A percentile compares a stretch with the other conserved stretches of the same genome.
Evolutionary conservation across 53 echinoderm and acorn worm species (phyloP).

Genomic region (Holothuria leucospilota): DNA sequence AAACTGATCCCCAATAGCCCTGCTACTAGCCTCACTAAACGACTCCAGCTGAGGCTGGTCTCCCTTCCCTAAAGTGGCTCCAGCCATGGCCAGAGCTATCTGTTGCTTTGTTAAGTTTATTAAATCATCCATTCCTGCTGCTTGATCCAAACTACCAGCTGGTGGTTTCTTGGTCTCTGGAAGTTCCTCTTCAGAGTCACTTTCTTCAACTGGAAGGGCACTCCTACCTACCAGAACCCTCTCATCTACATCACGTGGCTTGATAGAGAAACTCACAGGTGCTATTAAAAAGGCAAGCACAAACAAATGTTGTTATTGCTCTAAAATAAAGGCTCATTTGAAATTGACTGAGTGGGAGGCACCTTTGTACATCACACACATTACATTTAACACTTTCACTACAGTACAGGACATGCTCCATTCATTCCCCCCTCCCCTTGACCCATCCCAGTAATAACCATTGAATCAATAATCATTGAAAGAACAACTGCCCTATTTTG

Average conservation of each 20-base stretch:
- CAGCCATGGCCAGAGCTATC: constrained; percentile 42
- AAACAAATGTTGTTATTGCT: background rate
- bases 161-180: constrained; percentile 40
- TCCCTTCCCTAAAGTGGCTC: background rate
- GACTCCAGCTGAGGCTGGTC: background rate
- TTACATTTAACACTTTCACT: too few species aligned
- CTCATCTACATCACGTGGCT: constrained; percentile 77
- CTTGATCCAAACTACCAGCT: constrained; percentile 29
- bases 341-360: too few species aligned
- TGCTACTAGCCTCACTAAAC: background rate
- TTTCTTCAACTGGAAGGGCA: constrained; percentile 87
- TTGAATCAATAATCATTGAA: too few species aligned
- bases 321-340: too few species aligned
- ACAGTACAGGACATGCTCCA: too few species aligned
- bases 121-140: constrained; percentile 32
- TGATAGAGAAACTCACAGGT: constrained; percentile 97
- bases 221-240: constrained; percentile 78
- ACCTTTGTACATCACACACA: too few species aligned
- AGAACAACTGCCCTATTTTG: too few species aligned
- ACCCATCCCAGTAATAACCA: too few species aligned
- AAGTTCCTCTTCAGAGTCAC: constrained; percentile 76
- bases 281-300: constrained; percentile 34
- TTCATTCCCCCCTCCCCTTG: too few species aligned
- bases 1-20: background rate
- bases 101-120: constrained; percentile 44